Evolutionary conservation across 2,113 vertebrate species (phyloP), one percentile per base, ranked within the genome.

Genomic region (Eretmochelys imbricata): DNA sequence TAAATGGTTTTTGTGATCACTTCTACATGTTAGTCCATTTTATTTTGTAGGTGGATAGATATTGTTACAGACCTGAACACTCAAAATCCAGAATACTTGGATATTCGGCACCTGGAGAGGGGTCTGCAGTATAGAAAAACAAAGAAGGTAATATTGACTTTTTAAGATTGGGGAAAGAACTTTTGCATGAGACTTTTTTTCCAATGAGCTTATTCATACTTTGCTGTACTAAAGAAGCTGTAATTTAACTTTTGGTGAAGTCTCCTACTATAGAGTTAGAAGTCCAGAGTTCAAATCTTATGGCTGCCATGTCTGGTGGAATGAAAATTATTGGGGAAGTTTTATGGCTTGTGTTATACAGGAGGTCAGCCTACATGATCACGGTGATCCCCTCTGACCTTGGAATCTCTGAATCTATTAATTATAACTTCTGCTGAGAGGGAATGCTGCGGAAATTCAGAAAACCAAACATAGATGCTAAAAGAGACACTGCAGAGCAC

Each of bases 21-120:
- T 81, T 20, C 48, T 62, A 19, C 85, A n/a, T 62, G 62, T 35
- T 82, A 88, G 86, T 88, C 49, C 27, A 54, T 89, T 46, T 92
- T 94, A 48, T 72, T 95, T 72, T 94, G 4, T 84, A 99, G 99
- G 88, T 99, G 99, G 99, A 78, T 98, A 89, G 99, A 99, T 97
- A 99, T 99, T 87, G 99, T 99, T 96, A 99, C 98, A 49, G 99
- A 99, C 95, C 98, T 99, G 69, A 99, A 99, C 95, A 99, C 99
- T 62, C 99, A 99, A 95, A 99, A 99, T 94, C 99, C 99, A 89
- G 99, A 99, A 86, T 99, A 99, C 95, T 96, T 99, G 96, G 99
- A 99, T 96, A 99, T 99, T 92, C 99, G 99, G 57, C 99, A 99
- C 95, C 98, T 99, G 55, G 99, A 99, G 97, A 98, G 99, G 95